These are phyloP conservation scores for Microtus pennsylvanicus DNA, from an alignment of 2,113 vertebrate species.

Conservation along the genomic window DNA sequence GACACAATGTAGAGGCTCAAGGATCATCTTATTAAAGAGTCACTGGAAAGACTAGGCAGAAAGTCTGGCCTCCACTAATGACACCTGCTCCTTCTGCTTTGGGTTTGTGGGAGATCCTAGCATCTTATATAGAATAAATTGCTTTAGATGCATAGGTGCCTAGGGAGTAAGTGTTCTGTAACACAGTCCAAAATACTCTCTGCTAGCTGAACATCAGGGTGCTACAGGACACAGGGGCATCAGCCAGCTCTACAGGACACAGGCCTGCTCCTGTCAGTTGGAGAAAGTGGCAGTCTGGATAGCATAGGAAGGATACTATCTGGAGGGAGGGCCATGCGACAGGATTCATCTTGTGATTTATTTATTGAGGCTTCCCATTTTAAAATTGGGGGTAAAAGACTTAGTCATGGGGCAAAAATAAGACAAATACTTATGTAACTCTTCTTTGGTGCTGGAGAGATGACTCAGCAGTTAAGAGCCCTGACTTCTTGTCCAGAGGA, in stretches of 20 bases:
- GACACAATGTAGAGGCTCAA: slow-evolving; percentile 55
- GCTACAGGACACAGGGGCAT: not conserved
- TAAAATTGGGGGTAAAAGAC: not conserved
- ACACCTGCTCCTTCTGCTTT: slow-evolving; percentile 35
- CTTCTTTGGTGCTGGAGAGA: not conserved
- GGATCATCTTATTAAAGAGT: slow-evolving; percentile 54
- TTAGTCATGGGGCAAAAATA: not conserved
- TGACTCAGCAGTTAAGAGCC: not conserved
- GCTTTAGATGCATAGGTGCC: slow-evolving; percentile 29
- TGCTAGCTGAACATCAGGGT: not conserved
- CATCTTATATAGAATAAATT: slow-evolving; percentile 40
- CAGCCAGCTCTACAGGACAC: not conserved
- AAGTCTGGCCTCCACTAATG: not conserved
- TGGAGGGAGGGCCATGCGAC: not conserved
- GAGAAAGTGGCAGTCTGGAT: not conserved
- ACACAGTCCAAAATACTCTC: not conserved
- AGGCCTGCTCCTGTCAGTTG: not conserved
- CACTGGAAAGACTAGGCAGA: not conserved
- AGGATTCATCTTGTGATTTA: not conserved
- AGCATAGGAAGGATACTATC: not conserved
- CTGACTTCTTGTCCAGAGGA: not conserved
- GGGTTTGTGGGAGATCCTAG: not conserved
- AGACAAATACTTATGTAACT: not conserved
- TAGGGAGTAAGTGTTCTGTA: not conserved
- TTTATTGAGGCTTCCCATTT: not conserved